Base-by-base conservation (phyloP, 2,113 vertebrate species). In the Psittacara wagleri region DNA sequence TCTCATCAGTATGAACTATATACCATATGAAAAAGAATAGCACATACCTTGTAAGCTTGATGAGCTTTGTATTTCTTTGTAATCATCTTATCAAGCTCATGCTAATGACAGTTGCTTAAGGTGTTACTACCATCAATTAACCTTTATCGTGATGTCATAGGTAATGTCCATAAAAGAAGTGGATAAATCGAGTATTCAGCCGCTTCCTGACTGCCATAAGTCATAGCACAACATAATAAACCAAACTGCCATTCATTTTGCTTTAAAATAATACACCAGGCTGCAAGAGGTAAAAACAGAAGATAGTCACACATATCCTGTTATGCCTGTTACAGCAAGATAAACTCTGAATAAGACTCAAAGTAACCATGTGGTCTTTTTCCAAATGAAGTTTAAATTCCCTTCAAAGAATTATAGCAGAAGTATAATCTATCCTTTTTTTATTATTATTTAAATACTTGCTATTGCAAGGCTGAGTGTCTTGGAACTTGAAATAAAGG, bases 401-500 rank as follows among this genome's bases (percentile, higher is more conserved):
- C 2, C 15, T 92, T 95, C 75, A 90, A 87, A 83, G 25, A 94
- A 73, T 69, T 92, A 64, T 49, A 90, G 43, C 35, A 88, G 16
- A 82, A 79, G 2, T 46, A 29, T 51, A 80, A 93, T 67, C 19
- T 72, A 68, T 82, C 17, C 0, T 19, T 70, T 48, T 37, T 52
- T 74, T 20, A n/a, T 59, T n/a, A 59, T 13, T 6, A 70, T 79
- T 90, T 51, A 70, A 96, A 88, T 90, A 72, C 27, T 90, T 88
- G 46, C 17, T 43, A 86, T 86, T 95, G 37, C 24, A 78, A 83
- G 23, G 7, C 11, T 92, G 51, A 72, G 96, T 94, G 13, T 90
- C 73, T 93, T 96, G 85, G 90, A 90, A 13, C 61, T 78, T 86
- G 76, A 86, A 94, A 93, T 72, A 95, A 96, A 94, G 18, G 12